Conservation (phyloP, 2,888 invertebrate species). For the Camponotus fellah region DNA sequence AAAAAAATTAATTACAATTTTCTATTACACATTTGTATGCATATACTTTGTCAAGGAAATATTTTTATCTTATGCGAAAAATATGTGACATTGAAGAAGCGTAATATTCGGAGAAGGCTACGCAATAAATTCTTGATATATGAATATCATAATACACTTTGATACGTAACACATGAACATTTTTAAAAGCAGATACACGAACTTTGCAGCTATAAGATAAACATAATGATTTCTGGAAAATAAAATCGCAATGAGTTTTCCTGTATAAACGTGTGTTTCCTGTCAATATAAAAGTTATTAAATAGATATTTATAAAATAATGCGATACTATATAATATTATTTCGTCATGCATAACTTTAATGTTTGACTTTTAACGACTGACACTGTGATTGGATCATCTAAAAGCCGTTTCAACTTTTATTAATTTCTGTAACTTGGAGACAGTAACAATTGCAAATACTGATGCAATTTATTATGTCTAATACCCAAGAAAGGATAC, state of each 20-base stretch:
- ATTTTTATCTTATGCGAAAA: background rate
- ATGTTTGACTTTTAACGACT: background rate
- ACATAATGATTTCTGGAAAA: background rate
- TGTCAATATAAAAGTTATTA: background rate
- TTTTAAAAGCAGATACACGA: conserved; percentile 7
- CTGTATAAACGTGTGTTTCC: background rate
- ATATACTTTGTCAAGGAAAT: background rate
- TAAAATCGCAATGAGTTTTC: background rate
- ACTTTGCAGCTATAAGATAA: background rate
- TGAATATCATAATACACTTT: background rate
- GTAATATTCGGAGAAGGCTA: background rate
- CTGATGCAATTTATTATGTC: background rate
- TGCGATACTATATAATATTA: background rate
- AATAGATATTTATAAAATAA: background rate
- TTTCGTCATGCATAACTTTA: conserved; percentile 12
- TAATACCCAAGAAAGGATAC: background rate
- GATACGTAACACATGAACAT: background rate
- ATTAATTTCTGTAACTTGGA: background rate
- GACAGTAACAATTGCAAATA: background rate
- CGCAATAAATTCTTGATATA: background rate
- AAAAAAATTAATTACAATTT: too few species aligned
- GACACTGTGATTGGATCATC: background rate
- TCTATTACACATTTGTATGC: background rate
- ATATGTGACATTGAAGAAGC: background rate
- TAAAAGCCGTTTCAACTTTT: background rate